These are phyloP conservation scores for Littorina saxatilis DNA, from an alignment of 1,140 invertebrate species.

Conservation along the genomic window DNA sequence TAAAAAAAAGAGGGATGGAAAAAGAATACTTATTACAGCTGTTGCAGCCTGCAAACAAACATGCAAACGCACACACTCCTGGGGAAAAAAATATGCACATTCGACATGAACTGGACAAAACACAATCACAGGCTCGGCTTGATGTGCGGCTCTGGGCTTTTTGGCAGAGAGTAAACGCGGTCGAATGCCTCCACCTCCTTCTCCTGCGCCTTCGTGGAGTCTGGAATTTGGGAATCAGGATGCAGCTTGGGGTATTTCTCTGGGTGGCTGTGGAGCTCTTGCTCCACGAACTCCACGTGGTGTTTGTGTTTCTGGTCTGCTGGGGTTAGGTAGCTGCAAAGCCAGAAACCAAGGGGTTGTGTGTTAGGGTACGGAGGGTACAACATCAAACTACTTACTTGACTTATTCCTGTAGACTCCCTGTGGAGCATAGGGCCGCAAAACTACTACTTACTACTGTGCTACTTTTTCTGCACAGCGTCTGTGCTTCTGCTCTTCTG, in stretches of 20 bases:
- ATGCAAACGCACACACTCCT: conserved; percentile 11
- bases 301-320: conserved; percentile 50
- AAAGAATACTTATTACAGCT: too few relatives aligned
- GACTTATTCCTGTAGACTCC: too few relatives aligned
- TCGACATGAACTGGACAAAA: too few relatives aligned
- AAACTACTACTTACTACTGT: too few relatives aligned
- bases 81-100: neutral
- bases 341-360: too few relatives aligned
- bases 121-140: conserved; percentile 34
- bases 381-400: too few relatives aligned
- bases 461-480: too few relatives aligned
- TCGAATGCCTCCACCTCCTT: conserved; percentile 58
- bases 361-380: too few relatives aligned
- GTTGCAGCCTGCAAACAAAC: neutral
- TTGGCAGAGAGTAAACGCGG: conserved; percentile 43
- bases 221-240: conserved; percentile 34
- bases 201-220: conserved; percentile 36
- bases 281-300: conserved; percentile 53
- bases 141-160: conserved; percentile 41
- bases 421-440: too few relatives aligned
- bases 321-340: conserved; percentile 49
- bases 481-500: too few relatives aligned
- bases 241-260: conserved; percentile 49
- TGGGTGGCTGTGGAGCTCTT: conserved; percentile 54
- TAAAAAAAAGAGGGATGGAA: too few relatives aligned